Evolutionary conservation across 2,113 vertebrate genomes (phyloP).

Genomic region (Zosterops japonicus): DNA sequence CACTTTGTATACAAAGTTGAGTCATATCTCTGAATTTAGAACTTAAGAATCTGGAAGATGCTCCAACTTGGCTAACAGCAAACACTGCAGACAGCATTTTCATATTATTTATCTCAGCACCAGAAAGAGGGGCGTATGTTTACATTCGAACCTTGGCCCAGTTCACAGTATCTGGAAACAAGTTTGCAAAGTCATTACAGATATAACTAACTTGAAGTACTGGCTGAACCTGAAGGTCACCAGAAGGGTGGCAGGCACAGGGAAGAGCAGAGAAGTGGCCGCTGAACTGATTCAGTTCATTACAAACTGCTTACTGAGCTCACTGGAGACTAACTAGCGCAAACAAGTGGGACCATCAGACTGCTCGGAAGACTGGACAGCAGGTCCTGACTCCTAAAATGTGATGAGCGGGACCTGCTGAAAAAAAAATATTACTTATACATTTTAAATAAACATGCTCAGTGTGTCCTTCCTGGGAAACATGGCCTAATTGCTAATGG

Average conservation of each 20-base stretch:
- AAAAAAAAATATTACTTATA: not conserved
- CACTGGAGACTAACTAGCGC: not conserved
- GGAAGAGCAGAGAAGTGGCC: not conserved
- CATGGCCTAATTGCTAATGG: not conserved
- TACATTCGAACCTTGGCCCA: not conserved
- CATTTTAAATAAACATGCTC: not conserved
- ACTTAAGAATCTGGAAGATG: not conserved
- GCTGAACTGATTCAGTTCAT: not conserved
- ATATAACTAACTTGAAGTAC: constrained; percentile 10
- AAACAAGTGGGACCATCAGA: not conserved
- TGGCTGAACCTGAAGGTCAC: constrained; percentile 12
- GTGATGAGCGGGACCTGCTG: not conserved
- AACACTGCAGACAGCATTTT: not conserved
- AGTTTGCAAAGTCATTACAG: not conserved
- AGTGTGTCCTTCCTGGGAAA: not conserved
- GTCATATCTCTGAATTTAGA: not conserved
- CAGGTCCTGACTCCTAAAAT: not conserved
- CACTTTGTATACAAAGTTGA: not conserved
- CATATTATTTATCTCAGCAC: not conserved
- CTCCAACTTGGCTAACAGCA: not conserved
- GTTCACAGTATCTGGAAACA: constrained; percentile 1
- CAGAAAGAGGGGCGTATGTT: not conserved
- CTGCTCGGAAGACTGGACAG: not conserved
- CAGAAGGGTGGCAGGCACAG: not conserved
- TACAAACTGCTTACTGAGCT: not conserved